These are phyloP conservation scores for Tyria jacobaeae DNA, from an alignment of 2,888 invertebrate genomes.

Conservation along the genomic window DNA sequence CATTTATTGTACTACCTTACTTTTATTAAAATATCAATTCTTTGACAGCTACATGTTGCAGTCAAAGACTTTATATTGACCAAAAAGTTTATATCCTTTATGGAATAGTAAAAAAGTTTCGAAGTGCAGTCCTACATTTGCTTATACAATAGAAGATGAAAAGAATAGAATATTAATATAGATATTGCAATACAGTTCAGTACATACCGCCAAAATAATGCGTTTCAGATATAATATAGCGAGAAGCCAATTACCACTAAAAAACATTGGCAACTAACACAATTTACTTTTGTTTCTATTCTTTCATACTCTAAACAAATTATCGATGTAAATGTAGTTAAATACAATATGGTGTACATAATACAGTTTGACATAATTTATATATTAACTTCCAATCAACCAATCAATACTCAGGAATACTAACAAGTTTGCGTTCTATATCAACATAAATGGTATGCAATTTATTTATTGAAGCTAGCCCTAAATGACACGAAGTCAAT, in stretches of 20 bases:
- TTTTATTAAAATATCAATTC: constrained; percentile 27
- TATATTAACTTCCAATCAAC: constrained; percentile 37
- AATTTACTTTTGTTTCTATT: too few species aligned
- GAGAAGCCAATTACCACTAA: too few species aligned
- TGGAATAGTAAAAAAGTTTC: constrained; percentile 12
- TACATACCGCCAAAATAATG: too few species aligned
- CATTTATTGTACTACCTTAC: constrained; percentile 39
- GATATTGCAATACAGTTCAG: too few species aligned
- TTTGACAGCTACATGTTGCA: constrained; percentile 30
- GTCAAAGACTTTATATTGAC: constrained; percentile 24
- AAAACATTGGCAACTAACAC: too few species aligned
- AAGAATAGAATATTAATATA: background rate
- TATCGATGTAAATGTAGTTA: background rate
- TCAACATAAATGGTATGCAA: constrained; percentile 39
- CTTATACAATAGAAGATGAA: background rate
- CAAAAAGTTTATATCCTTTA: too few species aligned
- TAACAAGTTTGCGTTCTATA: constrained; percentile 46
- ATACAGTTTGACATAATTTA: constrained; percentile 26
- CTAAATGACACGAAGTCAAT: constrained; percentile 30
- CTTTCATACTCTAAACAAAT: background rate
- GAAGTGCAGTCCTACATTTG: background rate
- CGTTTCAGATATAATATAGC: too few species aligned
- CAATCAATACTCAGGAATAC: constrained; percentile 58
- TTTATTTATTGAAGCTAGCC: constrained; percentile 50
- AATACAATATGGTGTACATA: constrained; percentile 19